Percentiles rank a stretch among this genome's conserved stretches.
Evolutionary conservation across 2,113 vertebrate species (phyloP).

Genomic region (Dasyurus viverrinus): DNA sequence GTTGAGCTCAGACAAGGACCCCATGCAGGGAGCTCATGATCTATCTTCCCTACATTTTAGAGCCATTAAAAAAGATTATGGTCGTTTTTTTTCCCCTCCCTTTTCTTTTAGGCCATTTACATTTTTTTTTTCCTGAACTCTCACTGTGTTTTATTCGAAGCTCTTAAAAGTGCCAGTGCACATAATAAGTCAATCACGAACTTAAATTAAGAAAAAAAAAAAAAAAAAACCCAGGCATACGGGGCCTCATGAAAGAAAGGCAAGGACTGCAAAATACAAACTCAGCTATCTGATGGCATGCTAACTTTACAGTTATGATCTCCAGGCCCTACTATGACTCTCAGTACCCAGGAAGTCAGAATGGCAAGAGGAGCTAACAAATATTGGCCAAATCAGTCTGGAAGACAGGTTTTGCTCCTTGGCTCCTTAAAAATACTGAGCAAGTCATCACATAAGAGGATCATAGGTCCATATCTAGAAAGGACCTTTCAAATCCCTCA

Average conservation of each 20-base stretch:
- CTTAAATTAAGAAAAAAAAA: slow-evolving; percentile 87
- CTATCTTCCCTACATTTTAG: slow-evolving; percentile 85
- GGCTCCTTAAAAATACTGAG: not conserved
- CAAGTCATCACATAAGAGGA: not conserved
- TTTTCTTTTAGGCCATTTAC: slow-evolving; percentile 88
- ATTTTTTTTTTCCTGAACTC: slow-evolving; percentile 85
- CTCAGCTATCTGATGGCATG: slow-evolving; percentile 60
- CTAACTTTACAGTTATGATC: slow-evolving; percentile 21
- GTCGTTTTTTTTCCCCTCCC: slow-evolving; percentile 67
- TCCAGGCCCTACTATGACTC: not conserved
- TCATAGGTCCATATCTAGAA: not conserved
- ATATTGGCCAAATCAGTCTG: not conserved
- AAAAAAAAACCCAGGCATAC: slow-evolving; percentile 66
- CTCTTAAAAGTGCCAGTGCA: slow-evolving; percentile 86
- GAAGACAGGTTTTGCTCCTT: not conserved
- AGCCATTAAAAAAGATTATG: slow-evolving; percentile 87
- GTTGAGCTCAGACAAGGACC: slow-evolving; percentile 87
- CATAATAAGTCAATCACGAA: slow-evolving; percentile 87
- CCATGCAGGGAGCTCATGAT: slow-evolving; percentile 87
- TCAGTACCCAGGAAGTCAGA: not conserved
- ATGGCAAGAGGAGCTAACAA: not conserved
- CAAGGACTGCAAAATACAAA: slow-evolving; percentile 75
- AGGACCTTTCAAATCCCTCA: not conserved
- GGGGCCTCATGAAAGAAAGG: slow-evolving; percentile 70
- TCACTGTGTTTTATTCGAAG: slow-evolving; percentile 85